These are phyloP conservation scores for Hoplodrina ambigua DNA, from an alignment of 2,888 invertebrate genomes.

Conservation along the genomic window DNA sequence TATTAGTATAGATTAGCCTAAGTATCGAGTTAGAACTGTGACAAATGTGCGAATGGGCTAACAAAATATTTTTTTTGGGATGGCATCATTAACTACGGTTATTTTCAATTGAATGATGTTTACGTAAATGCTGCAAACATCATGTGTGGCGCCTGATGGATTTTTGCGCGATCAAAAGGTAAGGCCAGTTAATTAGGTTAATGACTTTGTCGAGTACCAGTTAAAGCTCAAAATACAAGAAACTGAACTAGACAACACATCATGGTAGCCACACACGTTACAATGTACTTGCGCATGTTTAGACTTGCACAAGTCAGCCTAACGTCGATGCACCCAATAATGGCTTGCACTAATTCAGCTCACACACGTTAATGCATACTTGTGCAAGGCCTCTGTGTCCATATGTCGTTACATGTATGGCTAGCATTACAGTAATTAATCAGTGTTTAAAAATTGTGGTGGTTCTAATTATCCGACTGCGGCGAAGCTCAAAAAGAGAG, in stretches of 20 bases:
- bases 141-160: constrained; percentile 26
- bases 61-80: constrained; percentile 8
- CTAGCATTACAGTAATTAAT: neutral
- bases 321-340: no score
- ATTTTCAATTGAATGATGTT: constrained; percentile 16
- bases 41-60: neutral
- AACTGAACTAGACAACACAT: neutral
- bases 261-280: neutral
- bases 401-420: no score
- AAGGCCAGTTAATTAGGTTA: constrained; percentile 28
- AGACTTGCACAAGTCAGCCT: no score
- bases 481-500: no score
- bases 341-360: no score
- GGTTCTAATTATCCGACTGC: neutral
- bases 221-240: neutral
- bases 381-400: no score
- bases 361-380: no score
- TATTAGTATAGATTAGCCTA: neutral
- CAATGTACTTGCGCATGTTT: no score
- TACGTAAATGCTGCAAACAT: constrained; percentile 24
- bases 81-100: constrained; percentile 17
- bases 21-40: constrained; percentile 6
- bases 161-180: constrained; percentile 18
- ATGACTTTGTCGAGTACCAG: neutral
- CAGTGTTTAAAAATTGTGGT: neutral